Evolutionary conservation across 2,888 invertebrate genomes (phyloP).

Genomic region (Metacarcinus magister): DNA sequence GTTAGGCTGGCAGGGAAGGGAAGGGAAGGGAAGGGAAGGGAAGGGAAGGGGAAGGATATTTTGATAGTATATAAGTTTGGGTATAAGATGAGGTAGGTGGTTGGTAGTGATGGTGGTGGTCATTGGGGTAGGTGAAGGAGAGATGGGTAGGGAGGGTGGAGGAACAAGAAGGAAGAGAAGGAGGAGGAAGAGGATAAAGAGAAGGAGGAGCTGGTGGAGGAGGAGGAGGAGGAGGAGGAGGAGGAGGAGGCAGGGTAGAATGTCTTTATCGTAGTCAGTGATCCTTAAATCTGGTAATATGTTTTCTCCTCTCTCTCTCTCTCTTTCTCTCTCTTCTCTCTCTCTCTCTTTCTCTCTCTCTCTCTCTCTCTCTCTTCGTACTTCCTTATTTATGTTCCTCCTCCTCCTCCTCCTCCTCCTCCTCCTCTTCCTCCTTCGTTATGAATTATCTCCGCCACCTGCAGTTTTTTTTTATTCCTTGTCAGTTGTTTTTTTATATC

Average conservation of each 20-base stretch:
- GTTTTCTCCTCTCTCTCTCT: background rate
- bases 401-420: background rate
- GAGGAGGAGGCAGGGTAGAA: background rate
- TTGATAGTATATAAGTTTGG: too few relatives aligned
- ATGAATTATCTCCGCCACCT: slow-evolving; percentile 7
- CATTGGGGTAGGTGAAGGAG: background rate
- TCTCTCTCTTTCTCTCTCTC: background rate
- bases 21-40: too few relatives aligned
- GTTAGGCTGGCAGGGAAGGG: too few relatives aligned
- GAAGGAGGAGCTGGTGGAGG: background rate
- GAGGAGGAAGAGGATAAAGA: background rate
- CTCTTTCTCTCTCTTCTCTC: background rate
- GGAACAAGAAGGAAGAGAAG: background rate
- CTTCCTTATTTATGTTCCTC: background rate
- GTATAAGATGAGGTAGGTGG: background rate
- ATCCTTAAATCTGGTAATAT: background rate
- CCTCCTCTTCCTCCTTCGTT: background rate
- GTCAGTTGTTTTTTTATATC: background rate
- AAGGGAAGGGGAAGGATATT: too few relatives aligned
- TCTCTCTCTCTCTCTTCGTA: background rate
- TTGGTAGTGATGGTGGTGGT: too few relatives aligned
- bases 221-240: background rate
- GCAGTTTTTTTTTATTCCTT: background rate
- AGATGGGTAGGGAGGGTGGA: background rate
- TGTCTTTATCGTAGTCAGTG: background rate